Evolutionary conservation across 2,113 vertebrate species (phyloP), one percentile per base, ranked within the genome.

Genomic region (Paracyprichromis sp.): DNA sequence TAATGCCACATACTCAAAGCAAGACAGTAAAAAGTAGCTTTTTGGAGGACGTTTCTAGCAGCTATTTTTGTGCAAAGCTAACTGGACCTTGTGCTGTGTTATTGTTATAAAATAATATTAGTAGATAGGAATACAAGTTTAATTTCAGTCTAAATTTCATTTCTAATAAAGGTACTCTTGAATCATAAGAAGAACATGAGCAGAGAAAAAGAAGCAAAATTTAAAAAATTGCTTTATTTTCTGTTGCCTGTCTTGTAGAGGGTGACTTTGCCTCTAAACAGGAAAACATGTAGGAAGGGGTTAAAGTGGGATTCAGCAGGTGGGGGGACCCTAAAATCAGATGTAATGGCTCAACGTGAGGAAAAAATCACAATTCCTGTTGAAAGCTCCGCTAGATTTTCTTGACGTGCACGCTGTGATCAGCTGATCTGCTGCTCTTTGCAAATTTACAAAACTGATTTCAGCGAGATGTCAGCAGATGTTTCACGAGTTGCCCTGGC

Each of bases 371-470:
- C 1, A 36, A 63, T 63, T n/a, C n/a, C 59, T 36, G 0, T 36
- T n/a, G 59, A 63, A 0, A 12, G 61, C 61, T 36, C 61, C 6
- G 1, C 0, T 36, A 36, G 31, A 66, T 5, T 36, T 66, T 66
- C 1, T 66, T 12, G 17, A 66, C 4, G 6, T 66, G 17, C 31
- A 38, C 10, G 31, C 17, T 66, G 61, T 66, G 31, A 66, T 66
- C 61, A 66, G 61, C 61, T 66, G 61, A 66, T 36, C 31, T 66
- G 61, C 61, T n/a, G 61, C 17, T n/a, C 6, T 66, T 38, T 38
- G 34, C 34, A 66, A 38, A 38, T 66, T 66, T 38, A 66, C 61
- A 66, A 66, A 66, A 66, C 34, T 66, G 0, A 38, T 38, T 66
- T 66, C 10, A 66, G 1, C 19, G 19, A 66, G 34, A 66, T 66